Evolutionary conservation across 37 sponge, comb jelly and placozoan genomes (phyloP).

Genomic region (Halichondria panicea): DNA sequence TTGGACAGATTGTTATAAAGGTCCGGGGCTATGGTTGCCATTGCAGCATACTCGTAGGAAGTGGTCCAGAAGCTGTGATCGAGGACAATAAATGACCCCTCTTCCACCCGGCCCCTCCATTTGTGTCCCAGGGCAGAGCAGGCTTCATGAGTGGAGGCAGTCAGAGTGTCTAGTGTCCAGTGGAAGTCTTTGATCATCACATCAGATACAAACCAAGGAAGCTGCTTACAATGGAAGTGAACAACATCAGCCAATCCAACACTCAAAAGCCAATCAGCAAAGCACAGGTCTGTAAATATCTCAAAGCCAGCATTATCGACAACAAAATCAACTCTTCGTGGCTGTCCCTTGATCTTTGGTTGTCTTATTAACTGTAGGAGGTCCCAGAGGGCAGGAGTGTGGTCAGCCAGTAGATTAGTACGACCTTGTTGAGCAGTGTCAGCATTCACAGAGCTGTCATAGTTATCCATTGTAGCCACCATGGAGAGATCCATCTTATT

Average conservation of each 20-base stretch:
- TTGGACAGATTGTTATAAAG: conserved; percentile 69
- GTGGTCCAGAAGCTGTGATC: conserved; percentile 96
- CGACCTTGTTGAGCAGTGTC: conserved; percentile 33
- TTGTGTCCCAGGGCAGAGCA: conserved; percentile 54
- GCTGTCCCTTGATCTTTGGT: conserved; percentile 5
- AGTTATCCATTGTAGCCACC: conserved; percentile 66
- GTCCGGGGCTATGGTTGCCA: conserved; percentile 79
- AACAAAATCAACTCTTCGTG: conserved; percentile 78
- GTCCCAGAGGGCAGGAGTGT: conserved; percentile 58
- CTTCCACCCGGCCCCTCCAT: conserved; percentile 56
- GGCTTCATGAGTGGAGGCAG: conserved; percentile 10
- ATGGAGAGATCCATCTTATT: conserved; percentile 96
- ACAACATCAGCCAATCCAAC: conserved; percentile 54
- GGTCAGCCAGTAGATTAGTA: conserved; percentile 74
- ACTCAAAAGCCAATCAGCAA: conserved; percentile 82
- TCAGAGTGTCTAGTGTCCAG: conserved; percentile 77
- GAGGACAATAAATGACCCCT: conserved; percentile 43
- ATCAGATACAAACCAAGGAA: conserved; percentile 99
- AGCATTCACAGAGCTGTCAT: conserved; percentile 31
- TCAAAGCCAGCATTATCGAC: conserved; percentile 97
- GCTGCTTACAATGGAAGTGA: conserved; percentile 84
- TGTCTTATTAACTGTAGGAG: conserved; percentile 59
- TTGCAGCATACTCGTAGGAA: conserved; percentile 83
- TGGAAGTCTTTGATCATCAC: conserved; percentile 73
- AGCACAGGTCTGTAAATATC: conserved; percentile 91